Evolutionary conservation across 1,140 invertebrate species (phyloP).

Genomic region (Drosophila pseudoobscura): DNA sequence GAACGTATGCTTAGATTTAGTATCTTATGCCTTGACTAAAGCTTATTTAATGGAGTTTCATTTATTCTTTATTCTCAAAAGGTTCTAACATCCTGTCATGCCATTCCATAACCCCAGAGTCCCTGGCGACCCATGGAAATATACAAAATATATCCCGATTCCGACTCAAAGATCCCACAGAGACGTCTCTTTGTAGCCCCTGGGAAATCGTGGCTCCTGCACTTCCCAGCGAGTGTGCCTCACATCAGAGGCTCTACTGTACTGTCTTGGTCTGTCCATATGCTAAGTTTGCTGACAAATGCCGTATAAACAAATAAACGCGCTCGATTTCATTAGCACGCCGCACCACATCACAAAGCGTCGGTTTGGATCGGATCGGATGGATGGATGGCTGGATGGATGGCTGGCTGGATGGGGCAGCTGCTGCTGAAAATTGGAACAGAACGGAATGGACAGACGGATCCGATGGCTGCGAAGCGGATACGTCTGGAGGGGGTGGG

Average conservation of each 20-base stretch:
- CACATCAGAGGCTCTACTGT: slow-evolving; percentile 23
- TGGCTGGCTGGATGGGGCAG: slow-evolving; percentile 15
- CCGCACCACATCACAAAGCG: slow-evolving; percentile 18
- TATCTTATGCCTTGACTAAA: too few species aligned
- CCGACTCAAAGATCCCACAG: too few species aligned
- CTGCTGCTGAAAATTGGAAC: slow-evolving; percentile 57
- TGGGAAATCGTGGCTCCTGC: too few species aligned
- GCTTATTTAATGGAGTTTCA: too few species aligned
- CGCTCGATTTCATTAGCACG: slow-evolving; percentile 78
- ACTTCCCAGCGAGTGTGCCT: not conserved
- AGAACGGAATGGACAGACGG: slow-evolving; percentile 40
- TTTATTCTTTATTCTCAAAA: too few species aligned
- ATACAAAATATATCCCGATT: too few species aligned
- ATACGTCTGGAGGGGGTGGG: not conserved
- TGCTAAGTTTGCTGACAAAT: slow-evolving; percentile 63
- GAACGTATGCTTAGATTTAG: too few species aligned
- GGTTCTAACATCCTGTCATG: too few species aligned
- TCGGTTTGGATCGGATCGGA: slow-evolving; percentile 1
- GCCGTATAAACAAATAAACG: slow-evolving; percentile 74
- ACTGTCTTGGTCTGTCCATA: slow-evolving; percentile 21
- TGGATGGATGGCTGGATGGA: slow-evolving; percentile 8
- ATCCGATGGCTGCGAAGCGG: slow-evolving; percentile 37
- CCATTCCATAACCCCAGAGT: too few species aligned
- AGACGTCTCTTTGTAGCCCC: too few species aligned
- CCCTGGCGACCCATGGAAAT: too few species aligned